Percentiles rank a stretch among this genome's conserved stretches.
phyloP scores from a whole-genome alignment of 2,113 vertebrate genomes.

The Melanostigma gelatinosum region DNA sequence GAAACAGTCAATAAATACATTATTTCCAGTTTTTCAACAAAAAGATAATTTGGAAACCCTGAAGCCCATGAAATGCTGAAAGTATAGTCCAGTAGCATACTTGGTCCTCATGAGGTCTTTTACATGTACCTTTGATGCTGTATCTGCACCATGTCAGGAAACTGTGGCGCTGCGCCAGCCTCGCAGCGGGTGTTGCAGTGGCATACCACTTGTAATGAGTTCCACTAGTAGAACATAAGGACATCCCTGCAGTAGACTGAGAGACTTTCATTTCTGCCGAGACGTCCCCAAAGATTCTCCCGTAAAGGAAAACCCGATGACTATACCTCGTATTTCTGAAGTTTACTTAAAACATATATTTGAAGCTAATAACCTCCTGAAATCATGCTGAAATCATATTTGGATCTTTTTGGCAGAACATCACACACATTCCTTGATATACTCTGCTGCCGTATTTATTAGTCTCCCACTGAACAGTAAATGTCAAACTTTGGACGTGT shows the following conservation, averaged over 20 bases:
- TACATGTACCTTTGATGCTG: constrained; percentile 72
- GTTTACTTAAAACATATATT: constrained; percentile 60
- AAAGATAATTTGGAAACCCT: constrained; percentile 17
- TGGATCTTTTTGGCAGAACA: constrained; percentile 63
- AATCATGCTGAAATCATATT: constrained; percentile 66
- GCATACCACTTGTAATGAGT: constrained; percentile 62
- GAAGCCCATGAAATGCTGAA: constrained; percentile 50
- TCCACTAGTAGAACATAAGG: constrained; percentile 45
- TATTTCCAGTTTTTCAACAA: constrained; percentile 13
- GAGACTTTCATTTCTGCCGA: constrained; percentile 58
- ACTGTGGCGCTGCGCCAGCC: constrained; percentile 42
- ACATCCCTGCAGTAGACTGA: constrained; percentile 31
- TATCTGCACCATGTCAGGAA: constrained; percentile 54
- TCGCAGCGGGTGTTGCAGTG: constrained; percentile 54
- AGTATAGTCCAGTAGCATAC: constrained; percentile 23
- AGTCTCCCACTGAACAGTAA: constrained; percentile 63
- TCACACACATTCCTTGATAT: constrained; percentile 68
- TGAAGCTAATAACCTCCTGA: constrained; percentile 49
- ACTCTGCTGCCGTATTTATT: constrained; percentile 62
- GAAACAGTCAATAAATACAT: constrained; percentile 9
- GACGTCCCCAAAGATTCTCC: constrained; percentile 28
- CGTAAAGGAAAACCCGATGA: constrained; percentile 41
- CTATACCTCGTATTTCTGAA: constrained; percentile 30
- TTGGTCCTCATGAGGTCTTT: constrained; percentile 61
- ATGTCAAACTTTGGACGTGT: constrained; percentile 61